phyloP scores from a whole-genome alignment of 2,113 vertebrate genomes.

The Polyodon spathula region DNA sequence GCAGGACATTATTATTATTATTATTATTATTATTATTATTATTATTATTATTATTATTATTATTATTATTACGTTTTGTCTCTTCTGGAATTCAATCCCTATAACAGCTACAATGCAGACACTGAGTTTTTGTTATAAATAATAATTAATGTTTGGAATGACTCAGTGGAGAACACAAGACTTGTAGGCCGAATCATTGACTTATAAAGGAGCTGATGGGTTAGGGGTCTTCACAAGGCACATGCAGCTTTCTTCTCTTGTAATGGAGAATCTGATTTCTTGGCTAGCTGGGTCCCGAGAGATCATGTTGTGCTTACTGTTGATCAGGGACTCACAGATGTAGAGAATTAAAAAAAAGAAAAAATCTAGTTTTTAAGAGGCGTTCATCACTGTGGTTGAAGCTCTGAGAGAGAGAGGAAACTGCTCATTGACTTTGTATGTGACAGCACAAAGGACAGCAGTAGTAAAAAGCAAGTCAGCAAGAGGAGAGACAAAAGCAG shows the following conservation, averaged over 20 bases:
- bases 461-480: slow-evolving; percentile 74
- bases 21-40: slow-evolving; percentile 43
- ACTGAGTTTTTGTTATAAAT: slow-evolving; percentile 15
- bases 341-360: slow-evolving; percentile 50
- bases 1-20: too few relatives aligned
- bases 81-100: slow-evolving; percentile 6
- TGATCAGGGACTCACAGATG: slow-evolving; percentile 73
- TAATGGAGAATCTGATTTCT: slow-evolving; percentile 68
- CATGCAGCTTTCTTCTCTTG: slow-evolving; percentile 46
- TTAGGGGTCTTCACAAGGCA: slow-evolving; percentile 59
- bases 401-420: slow-evolving; percentile 56
- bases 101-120: slow-evolving; percentile 2
- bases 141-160: slow-evolving; percentile 29
- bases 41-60: slow-evolving; percentile 43
- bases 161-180: slow-evolving; percentile 31
- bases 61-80: slow-evolving; percentile 30
- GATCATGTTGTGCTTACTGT: slow-evolving; percentile 60
- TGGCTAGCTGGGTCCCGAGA: slow-evolving; percentile 81
- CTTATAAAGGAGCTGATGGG: slow-evolving; percentile 54
- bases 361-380: slow-evolving; percentile 65
- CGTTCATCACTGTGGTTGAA: slow-evolving; percentile 62
- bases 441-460: slow-evolving; percentile 67
- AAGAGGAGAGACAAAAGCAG: slow-evolving; percentile 74
- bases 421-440: slow-evolving; percentile 66
- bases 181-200: too few relatives aligned